Percentiles rank a stretch among this genome's conserved stretches.
Conservation (phyloP, 2,113 vertebrate genomes). For the Charadrius vociferus region DNA sequence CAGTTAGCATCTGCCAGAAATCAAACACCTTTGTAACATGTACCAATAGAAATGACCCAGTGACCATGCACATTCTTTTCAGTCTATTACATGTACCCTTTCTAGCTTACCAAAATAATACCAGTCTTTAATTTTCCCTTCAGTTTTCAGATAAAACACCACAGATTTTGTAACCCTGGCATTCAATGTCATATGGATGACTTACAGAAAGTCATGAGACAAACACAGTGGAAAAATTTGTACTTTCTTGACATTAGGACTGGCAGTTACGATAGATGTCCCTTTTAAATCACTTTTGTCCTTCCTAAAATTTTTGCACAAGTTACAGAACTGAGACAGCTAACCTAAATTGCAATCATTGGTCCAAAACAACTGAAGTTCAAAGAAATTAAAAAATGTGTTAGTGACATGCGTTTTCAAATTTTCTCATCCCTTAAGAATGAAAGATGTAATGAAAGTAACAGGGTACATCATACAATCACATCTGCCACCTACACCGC, state of each 20-base stretch:
- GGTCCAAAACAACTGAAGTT: not conserved
- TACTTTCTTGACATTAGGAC: not conserved
- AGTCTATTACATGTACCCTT: not conserved
- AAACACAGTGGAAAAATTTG: not conserved
- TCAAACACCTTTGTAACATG: not conserved
- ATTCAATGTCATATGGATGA: not conserved
- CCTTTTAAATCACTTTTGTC: not conserved
- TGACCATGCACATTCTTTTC: not conserved
- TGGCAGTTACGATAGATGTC: not conserved
- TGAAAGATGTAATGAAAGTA: not conserved
- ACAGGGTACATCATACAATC: not conserved
- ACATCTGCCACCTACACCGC: not conserved
- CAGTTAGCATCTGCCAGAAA: not conserved
- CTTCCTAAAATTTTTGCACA: not conserved
- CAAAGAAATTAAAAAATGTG: not conserved
- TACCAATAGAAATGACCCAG: not conserved
- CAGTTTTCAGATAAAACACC: not conserved
- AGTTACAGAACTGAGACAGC: not conserved
- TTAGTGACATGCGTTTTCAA: not conserved
- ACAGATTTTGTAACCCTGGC: not conserved
- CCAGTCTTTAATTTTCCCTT: not conserved
- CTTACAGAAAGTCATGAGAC: not conserved
- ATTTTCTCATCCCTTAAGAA: not conserved
- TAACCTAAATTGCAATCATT: not conserved
- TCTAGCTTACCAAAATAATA: not conserved